Conservation (phyloP, 1,140 invertebrate genomes). For the Coptotermes formosanus region DNA sequence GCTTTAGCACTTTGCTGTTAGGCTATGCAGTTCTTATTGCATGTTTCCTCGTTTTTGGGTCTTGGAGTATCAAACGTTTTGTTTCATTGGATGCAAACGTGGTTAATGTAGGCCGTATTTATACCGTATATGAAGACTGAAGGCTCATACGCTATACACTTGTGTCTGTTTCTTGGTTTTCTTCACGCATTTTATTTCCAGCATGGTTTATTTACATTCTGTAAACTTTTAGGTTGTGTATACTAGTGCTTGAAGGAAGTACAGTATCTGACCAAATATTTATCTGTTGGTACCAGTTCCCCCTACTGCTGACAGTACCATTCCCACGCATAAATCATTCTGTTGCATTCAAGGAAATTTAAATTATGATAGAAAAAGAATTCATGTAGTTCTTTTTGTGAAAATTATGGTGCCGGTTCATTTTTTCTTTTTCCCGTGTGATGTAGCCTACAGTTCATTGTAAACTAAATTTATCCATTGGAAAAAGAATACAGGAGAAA, state of each 20-base stretch:
- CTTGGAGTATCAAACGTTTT: too few species aligned
- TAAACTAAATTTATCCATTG: too few species aligned
- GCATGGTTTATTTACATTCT: background rate
- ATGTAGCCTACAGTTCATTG: too few species aligned
- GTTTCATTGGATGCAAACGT: too few species aligned
- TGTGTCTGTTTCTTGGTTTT: background rate
- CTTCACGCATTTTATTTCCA: background rate
- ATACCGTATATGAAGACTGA: background rate
- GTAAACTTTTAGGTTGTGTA: background rate
- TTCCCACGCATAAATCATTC: background rate
- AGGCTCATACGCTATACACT: background rate
- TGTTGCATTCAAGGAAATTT: background rate
- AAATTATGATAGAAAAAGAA: background rate
- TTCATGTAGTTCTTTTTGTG: too few species aligned
- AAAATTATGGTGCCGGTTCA: too few species aligned
- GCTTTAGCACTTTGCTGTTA: too few species aligned
- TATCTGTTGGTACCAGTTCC: background rate
- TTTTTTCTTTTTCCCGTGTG: too few species aligned
- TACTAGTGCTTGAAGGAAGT: background rate
- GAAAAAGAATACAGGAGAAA: too few species aligned
- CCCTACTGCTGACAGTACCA: background rate
- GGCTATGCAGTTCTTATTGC: too few species aligned
- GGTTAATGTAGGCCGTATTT: background rate
- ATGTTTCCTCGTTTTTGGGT: too few species aligned
- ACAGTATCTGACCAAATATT: background rate